Base-by-base conservation (phyloP, 2,888 invertebrate species). In the Augiades crinisus region DNA sequence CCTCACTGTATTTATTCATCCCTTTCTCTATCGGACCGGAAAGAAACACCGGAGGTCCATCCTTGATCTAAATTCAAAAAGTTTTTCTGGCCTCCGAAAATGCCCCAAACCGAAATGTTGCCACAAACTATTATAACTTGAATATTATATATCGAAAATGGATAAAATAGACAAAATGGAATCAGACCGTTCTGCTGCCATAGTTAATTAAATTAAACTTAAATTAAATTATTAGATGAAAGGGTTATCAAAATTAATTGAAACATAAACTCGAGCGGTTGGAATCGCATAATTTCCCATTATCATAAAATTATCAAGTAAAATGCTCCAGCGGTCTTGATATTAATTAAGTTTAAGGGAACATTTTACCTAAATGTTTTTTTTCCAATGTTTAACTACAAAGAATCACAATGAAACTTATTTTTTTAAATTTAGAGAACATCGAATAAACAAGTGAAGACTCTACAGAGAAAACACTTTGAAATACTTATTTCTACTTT, bases 21-120 rank as follows among this genome's bases (percentile, higher is more conserved):
- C 46, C 46, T 37, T 46, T 46, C 36, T 46, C 46, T 17, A 37
- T 10, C 46, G 17, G 36, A 46, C 36, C 46, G 46, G 46, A 46
- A 46, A 46, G 46, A 46, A 46, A 46, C 36, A 21, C 27, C 24
- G 31, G 31, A 33, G n/a, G 34, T 50, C 24, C 43, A 50, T 43
- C 31, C 50, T 19, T 36, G 24, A 55, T 61, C 54, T 47, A 50
- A 55, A 61, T 60, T 55, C 56, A 56, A 53, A 59, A 59, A 50
- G 38, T 59, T 57, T 47, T 57, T 55, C 55, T 47, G 49, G 54
- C 55, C 53, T n/a, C 56, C 14, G 19, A 22, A 33, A 16, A 17
- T 31, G n/a, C 5, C 38, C 40, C 31, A 33, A 40, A 31, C 33
- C 10, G 27, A 41, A 41, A 24, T 10, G 31, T 47, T 6, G 8